Evolutionary conservation across 2,113 vertebrate species (phyloP).

Genomic region (Pyrgilauda ruficollis): DNA sequence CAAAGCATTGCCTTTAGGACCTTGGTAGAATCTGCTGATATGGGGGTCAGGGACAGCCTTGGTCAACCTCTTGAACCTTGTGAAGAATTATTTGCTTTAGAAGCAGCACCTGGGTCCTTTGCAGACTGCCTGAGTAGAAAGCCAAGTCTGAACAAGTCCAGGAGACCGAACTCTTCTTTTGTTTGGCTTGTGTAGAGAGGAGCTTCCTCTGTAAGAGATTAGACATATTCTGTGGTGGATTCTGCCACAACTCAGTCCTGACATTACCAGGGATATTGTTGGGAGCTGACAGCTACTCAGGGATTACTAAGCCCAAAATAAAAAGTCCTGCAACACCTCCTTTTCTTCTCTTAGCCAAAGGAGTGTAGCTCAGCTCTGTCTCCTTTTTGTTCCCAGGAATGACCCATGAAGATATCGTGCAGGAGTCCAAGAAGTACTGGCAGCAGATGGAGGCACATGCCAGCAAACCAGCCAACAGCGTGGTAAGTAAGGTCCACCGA

Average conservation of each 20-base stretch:
- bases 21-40: not conserved
- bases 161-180: not conserved
- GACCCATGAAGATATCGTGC: constrained; percentile 87
- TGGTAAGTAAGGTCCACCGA: constrained; percentile 65
- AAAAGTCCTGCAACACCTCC: not conserved
- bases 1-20: not conserved
- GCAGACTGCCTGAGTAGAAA: not conserved
- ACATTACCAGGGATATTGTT: not conserved
- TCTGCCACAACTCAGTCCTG: not conserved
- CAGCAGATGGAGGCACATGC: constrained; percentile 78
- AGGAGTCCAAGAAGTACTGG: constrained; percentile 84
- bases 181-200: not conserved
- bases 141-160: not conserved
- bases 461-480: constrained; percentile 79
- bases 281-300: not conserved
- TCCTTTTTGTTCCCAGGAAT: constrained; percentile 74
- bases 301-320: not conserved
- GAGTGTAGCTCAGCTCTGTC: not conserved
- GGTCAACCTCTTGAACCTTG: not conserved
- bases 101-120: not conserved
- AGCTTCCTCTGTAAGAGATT: not conserved
- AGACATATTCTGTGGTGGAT: not conserved
- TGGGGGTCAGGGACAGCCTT: not conserved
- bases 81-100: not conserved
- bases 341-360: not conserved